Evolutionary conservation across 2,797 vertebrate genomes (phyloP).

Genomic region (Novumbra hubbsi): DNA sequence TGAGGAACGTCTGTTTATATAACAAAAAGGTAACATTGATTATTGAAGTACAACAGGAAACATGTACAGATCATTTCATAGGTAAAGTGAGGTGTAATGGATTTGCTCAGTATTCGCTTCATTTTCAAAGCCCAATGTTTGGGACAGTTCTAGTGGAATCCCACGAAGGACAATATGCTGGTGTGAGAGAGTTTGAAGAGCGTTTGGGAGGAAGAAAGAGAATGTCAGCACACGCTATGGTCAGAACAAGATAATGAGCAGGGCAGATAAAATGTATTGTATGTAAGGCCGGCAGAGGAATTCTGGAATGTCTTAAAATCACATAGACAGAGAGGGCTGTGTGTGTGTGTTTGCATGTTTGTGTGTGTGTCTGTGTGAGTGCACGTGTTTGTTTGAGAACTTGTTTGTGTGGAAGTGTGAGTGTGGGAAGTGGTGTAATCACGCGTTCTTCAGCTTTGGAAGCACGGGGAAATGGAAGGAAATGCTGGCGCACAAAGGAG

Average conservation of each 20-base stretch:
- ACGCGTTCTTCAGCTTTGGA: slow-evolving; percentile 41
- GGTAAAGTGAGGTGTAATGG: too few relatives aligned
- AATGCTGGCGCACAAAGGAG: slow-evolving; percentile 37
- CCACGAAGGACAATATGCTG: background rate
- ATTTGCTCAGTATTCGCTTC: too few relatives aligned
- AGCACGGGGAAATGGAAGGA: slow-evolving; percentile 59
- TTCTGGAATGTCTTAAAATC: slow-evolving; percentile 35
- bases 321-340: background rate
- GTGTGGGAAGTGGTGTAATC: slow-evolving; percentile 52
- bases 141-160: too few relatives aligned
- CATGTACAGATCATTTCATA: too few relatives aligned
- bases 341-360: background rate
- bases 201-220: slow-evolving; percentile 8
- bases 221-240: slow-evolving; percentile 18
- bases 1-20: too few relatives aligned
- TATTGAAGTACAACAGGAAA: too few relatives aligned
- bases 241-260: slow-evolving; percentile 30
- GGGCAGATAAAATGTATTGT: slow-evolving; percentile 32
- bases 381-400: background rate
- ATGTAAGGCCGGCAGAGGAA: slow-evolving; percentile 30
- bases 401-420: background rate
- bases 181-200: background rate
- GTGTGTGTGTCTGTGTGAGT: background rate
- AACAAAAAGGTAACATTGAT: too few relatives aligned
- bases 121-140: too few relatives aligned